Base-by-base conservation (phyloP, 2,888 invertebrate genomes). In the Folsomia manolachei region DNA sequence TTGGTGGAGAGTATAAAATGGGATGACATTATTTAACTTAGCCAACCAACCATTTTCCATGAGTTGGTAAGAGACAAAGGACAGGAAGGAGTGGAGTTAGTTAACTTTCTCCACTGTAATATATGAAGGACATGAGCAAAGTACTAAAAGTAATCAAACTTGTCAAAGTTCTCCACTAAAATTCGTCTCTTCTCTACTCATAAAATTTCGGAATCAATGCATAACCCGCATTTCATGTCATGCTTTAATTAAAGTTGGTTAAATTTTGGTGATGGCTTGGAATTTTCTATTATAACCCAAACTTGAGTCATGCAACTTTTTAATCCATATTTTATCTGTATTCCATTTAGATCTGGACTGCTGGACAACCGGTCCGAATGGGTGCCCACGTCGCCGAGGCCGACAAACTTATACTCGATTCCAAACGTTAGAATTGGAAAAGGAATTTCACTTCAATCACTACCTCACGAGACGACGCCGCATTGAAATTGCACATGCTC, bases 371-470 rank as follows among this genome's bases (percentile, higher is more conserved):
- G 96, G 96, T 85, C 96, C 97, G 71, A 97, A 96, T 84, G 95
- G 95, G 75, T 95, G 95, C 84, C 95, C 95, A 78, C 88, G 95
- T 83, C 90, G 95, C 84, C 89, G 97, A 83, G 97, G 97, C 75
- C 88, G 97, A 81, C 97, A 97, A 87, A 97, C 97, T 21, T 97
- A 97, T 89, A 97, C 97, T 80, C 91, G 97, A 83, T 96, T 97
- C 89, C 97, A 98, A 86, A 97, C 97, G 25, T 87, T 97, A 86
- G 97, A 97, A 85, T 89, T 97, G 86, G 97, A 97, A 86, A 97
- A 97, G 86, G 97, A 97, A 88, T 97, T 97, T 87, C 95, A 97
- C 84, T 96, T 95, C 87, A 97, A 97, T 87, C 95, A 96, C 84
- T 97, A 97, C 86, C 88, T 97, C 85, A 97, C 97, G 82, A 89